Base-by-base conservation (phyloP, 2,797 vertebrate genomes). In the Triplophysa bombifrons region DNA sequence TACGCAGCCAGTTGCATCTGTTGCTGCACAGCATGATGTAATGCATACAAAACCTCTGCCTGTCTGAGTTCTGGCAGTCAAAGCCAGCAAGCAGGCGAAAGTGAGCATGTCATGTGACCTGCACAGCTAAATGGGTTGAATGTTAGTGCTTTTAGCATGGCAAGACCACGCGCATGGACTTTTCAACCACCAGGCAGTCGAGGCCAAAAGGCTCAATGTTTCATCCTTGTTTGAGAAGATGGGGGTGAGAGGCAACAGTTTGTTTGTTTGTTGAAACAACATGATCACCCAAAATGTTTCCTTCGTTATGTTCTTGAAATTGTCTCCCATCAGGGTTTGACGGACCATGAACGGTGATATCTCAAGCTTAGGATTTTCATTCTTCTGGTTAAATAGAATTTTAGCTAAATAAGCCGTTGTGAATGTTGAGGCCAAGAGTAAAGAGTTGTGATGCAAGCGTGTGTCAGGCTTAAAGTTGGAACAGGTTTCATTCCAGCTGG, bases 131-230 rank as follows among this genome's bases (percentile, higher is more conserved):
- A 88, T 85, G 88, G 79, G 60, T 30, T 30, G 66, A 67, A 50
- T 74, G 83, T 78, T 74, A 83, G 69, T 72, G 63, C 68, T 82
- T 34, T 38, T 61, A 34, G 1, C 66, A 72, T 71, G 67, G 80
- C 22, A 41, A 30, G 38, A 65, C 74, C 22, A 50, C 27, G 20
- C 27, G 27, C 76, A 73, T 67, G 48, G 44, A 63, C 82, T 65
- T 78, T 85, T 84, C 80, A 69, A 82, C 56, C 84, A 82, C 73
- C 84, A 85, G 80, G 80, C 80, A 61, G 25, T 71, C 19, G 80
- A 83, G 79, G 53, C 83, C 86, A 87, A 87, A 88, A 86, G 85
- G 86, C 65, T 9, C 53, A 68, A 71, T 85, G 78, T 79, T 74
- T 84, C 60, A 41, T 80, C 25, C 50, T 76, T 85, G 74, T 83